phyloP scores from a whole-genome alignment of 2,113 vertebrate species.

The Myanophis thanlyinensis region DNA sequence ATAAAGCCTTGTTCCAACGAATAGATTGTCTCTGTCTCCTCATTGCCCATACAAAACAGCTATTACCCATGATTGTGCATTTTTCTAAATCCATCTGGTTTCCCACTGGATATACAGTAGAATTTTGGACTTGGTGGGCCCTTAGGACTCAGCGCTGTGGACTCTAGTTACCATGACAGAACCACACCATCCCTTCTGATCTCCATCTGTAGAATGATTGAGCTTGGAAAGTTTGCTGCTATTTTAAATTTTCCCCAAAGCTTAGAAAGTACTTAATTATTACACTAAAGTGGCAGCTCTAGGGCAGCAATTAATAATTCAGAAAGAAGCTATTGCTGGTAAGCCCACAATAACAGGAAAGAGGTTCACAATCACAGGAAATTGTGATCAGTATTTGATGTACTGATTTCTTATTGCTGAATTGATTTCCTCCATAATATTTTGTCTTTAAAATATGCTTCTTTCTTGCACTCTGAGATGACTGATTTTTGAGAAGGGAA shows the following conservation, averaged over 20 bases:
- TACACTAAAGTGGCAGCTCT: not conserved
- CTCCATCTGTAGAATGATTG: not conserved
- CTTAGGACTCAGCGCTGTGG: not conserved
- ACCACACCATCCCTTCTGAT: not conserved
- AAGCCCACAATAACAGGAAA: not conserved
- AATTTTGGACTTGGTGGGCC: not conserved
- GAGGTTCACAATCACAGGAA: not conserved
- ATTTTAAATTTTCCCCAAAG: not conserved
- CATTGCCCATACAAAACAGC: no score
- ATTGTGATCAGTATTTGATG: not conserved
- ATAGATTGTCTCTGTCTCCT: no score
- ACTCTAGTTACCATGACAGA: not conserved
- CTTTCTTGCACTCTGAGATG: not conserved
- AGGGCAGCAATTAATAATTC: not conserved
- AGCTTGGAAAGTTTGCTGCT: not conserved
- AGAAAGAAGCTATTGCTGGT: not conserved
- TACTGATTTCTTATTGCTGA: not conserved
- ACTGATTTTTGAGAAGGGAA: not conserved
- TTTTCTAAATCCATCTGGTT: not conserved
- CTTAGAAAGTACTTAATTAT: not conserved
- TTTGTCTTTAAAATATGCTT: constrained; percentile 25
- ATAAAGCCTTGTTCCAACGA: no score
- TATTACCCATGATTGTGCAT: not conserved
- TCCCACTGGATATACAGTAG: not conserved
- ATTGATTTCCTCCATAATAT: constrained; percentile 6